Evolutionary conservation across 1,140 invertebrate species (phyloP).

Genomic region (Microplitis demolitor): DNA sequence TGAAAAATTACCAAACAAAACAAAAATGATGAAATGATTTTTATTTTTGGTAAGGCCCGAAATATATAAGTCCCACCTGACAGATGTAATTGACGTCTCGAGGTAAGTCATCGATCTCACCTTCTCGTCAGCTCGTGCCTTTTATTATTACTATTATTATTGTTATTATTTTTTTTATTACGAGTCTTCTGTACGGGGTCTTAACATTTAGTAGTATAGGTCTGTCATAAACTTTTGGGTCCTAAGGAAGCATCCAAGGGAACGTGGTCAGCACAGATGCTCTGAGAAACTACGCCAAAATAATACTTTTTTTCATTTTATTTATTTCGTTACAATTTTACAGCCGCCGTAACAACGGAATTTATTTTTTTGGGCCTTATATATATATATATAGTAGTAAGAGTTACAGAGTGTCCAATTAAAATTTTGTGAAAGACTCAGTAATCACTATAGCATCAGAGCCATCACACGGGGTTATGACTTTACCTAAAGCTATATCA

Average conservation of each 20-base stretch:
- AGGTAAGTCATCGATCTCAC: not conserved
- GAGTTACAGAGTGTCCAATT: constrained; percentile 47
- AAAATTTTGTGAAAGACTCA: constrained; percentile 54
- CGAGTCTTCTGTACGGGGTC: no score
- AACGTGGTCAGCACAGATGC: constrained; percentile 26
- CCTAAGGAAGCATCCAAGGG: not conserved
- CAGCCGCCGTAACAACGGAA: constrained; percentile 29
- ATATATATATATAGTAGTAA: constrained; percentile 24
- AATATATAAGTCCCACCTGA: not conserved
- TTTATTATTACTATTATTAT: no score
- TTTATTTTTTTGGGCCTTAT: constrained; percentile 32
- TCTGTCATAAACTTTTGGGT: constrained; percentile 13
- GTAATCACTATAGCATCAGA: constrained; percentile 44
- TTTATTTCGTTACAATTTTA: constrained; percentile 42
- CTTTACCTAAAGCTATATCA: constrained; percentile 36
- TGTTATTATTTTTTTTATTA: no score
- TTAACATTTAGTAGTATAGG: no score
- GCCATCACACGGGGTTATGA: constrained; percentile 46
- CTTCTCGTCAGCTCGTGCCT: no score
- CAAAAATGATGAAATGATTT: not conserved
- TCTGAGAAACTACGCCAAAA: no score
- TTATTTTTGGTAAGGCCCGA: no score
- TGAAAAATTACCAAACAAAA: constrained; percentile 40
- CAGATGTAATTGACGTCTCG: constrained; percentile 17
- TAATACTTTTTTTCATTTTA: not conserved